phyloP scores from a whole-genome alignment of 2,113 vertebrate species.

The Scomber colias region DNA sequence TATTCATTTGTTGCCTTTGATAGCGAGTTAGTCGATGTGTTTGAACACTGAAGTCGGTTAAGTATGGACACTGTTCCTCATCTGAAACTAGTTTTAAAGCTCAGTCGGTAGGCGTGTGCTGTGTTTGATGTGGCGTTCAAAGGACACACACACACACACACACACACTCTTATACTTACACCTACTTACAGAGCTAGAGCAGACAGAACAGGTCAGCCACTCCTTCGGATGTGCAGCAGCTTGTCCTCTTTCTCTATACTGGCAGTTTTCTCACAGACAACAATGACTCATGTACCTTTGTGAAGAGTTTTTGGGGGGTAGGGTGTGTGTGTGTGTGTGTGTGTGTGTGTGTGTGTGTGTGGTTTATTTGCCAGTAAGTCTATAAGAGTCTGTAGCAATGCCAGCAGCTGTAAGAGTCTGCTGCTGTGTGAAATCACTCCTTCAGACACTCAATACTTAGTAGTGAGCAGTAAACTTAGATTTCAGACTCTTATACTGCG shows the following conservation, averaged over 20 bases:
- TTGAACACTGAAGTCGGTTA: slow-evolving; percentile 3
- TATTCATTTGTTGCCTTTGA: slow-evolving; percentile 11
- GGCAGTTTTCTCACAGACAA: slow-evolving; percentile 50
- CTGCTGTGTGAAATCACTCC: too few species aligned
- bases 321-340: background rate
- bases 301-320: background rate
- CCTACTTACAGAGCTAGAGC: background rate
- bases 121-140: slow-evolving; percentile 49
- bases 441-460: too few species aligned
- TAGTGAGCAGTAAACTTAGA: too few species aligned
- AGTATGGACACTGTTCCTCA: background rate
- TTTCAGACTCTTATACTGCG: too few species aligned
- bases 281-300: slow-evolving; percentile 22
- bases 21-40: background rate
- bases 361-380: background rate
- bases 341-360: background rate
- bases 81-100: slow-evolving; percentile 12
- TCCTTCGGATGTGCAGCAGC: slow-evolving; percentile 78
- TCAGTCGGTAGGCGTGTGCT: slow-evolving; percentile 22
- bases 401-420: too few species aligned
- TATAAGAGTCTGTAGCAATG: too few species aligned
- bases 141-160: background rate
- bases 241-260: slow-evolving; percentile 46
- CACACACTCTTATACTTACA: background rate
- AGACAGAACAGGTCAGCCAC: slow-evolving; percentile 55